Base-by-base conservation (phyloP, 2,888 invertebrate species). In the Lepidonotus clava region DNA sequence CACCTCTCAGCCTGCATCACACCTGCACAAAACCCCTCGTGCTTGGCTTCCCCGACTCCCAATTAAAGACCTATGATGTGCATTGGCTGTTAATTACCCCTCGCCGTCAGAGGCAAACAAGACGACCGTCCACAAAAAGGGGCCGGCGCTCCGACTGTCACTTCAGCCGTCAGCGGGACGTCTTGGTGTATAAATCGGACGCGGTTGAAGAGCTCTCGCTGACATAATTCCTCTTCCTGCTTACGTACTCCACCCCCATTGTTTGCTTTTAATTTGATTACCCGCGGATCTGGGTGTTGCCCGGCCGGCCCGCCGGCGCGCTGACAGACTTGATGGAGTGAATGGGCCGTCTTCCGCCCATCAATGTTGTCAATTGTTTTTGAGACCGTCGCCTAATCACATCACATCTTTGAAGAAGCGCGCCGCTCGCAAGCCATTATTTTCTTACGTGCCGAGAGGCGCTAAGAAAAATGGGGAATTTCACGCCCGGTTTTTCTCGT, bases 361-460 rank as follows among this genome's bases (percentile, higher is more conserved):
- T 80, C 80, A 80, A 80, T 80, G 80, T 76, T 76, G 76, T 80
- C 80, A 80, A 80, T 80, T 80, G 46, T 80, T 80, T 46, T 80
- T 80, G 80, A 41, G 80, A 80, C 46, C 18, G 28, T 38, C 28
- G 46, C 28, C 41, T 80, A 80, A 80, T 80, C 80, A 80, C 80
- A 46, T 80, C 46, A 80, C 46, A 41, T 41, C 80, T 41, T 46
- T 46, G 80, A 80, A 46, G 46, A 34, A 41, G 51, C 41, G 71
- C 76, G 51, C 46, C 46, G 80, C 80, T 46, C 80, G 46, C 6
- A 24, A 32, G 24, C 80, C 46, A 80, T 80, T 80, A 80, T 80
- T 80, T 80, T 80, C 80, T 80, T 80, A 80, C 80, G 80, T 46
- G 80, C 28, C n/a, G 34, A 80, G 51, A 21, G 46, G 80, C 51